These are phyloP conservation scores for Machimus rusticus DNA, from an alignment of 2,888 invertebrate species.

Conservation along the genomic window DNA sequence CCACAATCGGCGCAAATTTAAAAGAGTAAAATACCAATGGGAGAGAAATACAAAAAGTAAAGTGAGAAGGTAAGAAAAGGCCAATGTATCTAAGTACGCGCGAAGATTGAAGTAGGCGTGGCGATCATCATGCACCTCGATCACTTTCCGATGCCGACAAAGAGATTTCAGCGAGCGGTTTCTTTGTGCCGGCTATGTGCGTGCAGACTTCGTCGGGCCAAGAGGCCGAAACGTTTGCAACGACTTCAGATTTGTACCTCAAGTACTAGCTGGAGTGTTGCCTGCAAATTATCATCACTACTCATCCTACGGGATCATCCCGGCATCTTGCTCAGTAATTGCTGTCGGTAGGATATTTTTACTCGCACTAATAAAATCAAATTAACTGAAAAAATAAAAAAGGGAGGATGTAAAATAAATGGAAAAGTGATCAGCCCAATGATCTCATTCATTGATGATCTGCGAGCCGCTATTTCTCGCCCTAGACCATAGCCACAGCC, in stretches of 20 bases:
- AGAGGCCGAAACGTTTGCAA: slow-evolving; percentile 20
- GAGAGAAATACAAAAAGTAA: slow-evolving; percentile 2
- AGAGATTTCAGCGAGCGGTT: slow-evolving; percentile 46
- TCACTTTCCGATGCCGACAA: slow-evolving; percentile 48
- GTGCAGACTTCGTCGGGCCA: not conserved
- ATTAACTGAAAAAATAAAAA: slow-evolving; percentile 46
- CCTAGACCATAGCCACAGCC: not conserved
- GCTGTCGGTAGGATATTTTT: slow-evolving; percentile 40
- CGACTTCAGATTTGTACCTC: slow-evolving; percentile 28
- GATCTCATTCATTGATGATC: slow-evolving; percentile 35
- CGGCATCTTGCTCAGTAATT: slow-evolving; percentile 27
- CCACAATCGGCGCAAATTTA: not conserved
- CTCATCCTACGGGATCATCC: slow-evolving; percentile 36
- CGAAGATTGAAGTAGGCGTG: slow-evolving; percentile 50
- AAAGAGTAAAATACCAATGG: not conserved
- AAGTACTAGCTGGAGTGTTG: slow-evolving; percentile 34
- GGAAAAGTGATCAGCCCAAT: slow-evolving; percentile 28
- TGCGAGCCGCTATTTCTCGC: not conserved
- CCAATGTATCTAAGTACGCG: slow-evolving; percentile 44
- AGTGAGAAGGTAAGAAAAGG: slow-evolving; percentile 34
- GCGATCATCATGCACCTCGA: slow-evolving; percentile 45
- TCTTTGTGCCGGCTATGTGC: slow-evolving; percentile 33
- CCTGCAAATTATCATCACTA: slow-evolving; percentile 46
- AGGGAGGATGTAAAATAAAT: not conserved
- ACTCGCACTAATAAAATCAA: slow-evolving; percentile 47